Percentiles rank a stretch among this genome's conserved stretches.
These are phyloP conservation scores for Brachionus asplanchnoidis DNA, from an alignment of 1,140 invertebrate species.

Conservation along the genomic window DNA sequence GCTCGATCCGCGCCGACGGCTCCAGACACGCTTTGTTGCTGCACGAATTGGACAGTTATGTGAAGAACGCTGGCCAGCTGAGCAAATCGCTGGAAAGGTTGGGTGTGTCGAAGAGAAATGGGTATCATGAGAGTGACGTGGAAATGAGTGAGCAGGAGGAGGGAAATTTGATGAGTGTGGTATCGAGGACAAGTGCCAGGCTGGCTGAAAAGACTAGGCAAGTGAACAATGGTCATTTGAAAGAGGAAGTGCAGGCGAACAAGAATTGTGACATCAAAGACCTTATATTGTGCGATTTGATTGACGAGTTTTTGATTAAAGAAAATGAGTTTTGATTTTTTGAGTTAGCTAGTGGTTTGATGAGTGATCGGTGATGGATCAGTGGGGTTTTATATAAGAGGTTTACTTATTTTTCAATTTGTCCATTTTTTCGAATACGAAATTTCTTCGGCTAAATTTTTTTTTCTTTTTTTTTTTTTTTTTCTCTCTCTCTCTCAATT, in stretches of 20 bases:
- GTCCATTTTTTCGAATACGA: background rate
- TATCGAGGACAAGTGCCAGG: background rate
- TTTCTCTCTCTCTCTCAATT: no score
- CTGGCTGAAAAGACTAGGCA: background rate
- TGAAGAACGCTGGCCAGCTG: background rate
- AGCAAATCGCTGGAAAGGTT: background rate
- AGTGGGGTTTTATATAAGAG: background rate
- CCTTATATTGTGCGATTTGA: slow-evolving; percentile 21
- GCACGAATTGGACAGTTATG: background rate
- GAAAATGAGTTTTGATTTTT: slow-evolving; percentile 32
- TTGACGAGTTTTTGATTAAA: slow-evolving; percentile 25
- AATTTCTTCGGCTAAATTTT: slow-evolving; percentile 2
- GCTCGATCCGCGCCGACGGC: background rate
- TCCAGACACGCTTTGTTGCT: background rate
- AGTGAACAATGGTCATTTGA: background rate
- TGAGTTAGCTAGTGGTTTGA: background rate
- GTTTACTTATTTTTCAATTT: background rate
- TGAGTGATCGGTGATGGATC: background rate
- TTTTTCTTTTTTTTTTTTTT: no score
- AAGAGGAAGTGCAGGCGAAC: background rate
- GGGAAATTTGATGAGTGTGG: background rate
- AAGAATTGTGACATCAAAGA: slow-evolving; percentile 32
- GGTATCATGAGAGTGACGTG: background rate
- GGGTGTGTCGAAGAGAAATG: background rate
- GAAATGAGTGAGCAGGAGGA: slow-evolving; percentile 9